Evolutionary conservation across 1,140 invertebrate species (phyloP).

Genomic region (Leptestheria dahalacensis): DNA sequence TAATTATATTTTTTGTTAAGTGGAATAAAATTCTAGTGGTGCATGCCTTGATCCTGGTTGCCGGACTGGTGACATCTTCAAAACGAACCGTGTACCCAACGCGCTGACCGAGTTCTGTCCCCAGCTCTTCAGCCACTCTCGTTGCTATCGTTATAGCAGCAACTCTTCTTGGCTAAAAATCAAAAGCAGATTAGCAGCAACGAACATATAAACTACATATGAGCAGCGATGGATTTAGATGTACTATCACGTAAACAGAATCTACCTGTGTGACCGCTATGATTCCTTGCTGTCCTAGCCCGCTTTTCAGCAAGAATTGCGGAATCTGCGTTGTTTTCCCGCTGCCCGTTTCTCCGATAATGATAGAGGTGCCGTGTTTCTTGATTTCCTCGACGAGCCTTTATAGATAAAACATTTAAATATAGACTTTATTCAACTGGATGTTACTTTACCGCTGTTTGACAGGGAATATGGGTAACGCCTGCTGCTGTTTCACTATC

Average conservation of each 20-base stretch:
- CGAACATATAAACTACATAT: too few relatives aligned
- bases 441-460: slow-evolving; percentile 6
- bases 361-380: slow-evolving; percentile 44
- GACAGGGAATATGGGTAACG: slow-evolving; percentile 15
- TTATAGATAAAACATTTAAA: background rate
- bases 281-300: slow-evolving; percentile 37
- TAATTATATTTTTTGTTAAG: too few relatives aligned
- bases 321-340: slow-evolving; percentile 87
- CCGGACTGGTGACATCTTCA: slow-evolving; percentile 59
- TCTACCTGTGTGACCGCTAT: slow-evolving; percentile 59
- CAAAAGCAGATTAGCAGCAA: too few relatives aligned
- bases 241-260: background rate
- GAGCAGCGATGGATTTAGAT: too few relatives aligned
- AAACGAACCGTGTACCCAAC: slow-evolving; percentile 88
- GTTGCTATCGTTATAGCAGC: slow-evolving; percentile 80
- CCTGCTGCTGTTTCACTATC: slow-evolving; percentile 4
- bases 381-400: slow-evolving; percentile 39
- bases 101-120: slow-evolving; percentile 43
- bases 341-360: slow-evolving; percentile 78
- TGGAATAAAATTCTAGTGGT: too few relatives aligned
- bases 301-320: slow-evolving; percentile 48
- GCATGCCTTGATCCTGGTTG: slow-evolving; percentile 52
- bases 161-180: slow-evolving; percentile 61
- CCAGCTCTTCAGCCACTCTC: slow-evolving; percentile 66
- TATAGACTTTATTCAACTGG: background rate